Evolutionary conservation across 1,140 invertebrate genomes (phyloP).

Genomic region (Drosophila subpulchrella): DNA sequence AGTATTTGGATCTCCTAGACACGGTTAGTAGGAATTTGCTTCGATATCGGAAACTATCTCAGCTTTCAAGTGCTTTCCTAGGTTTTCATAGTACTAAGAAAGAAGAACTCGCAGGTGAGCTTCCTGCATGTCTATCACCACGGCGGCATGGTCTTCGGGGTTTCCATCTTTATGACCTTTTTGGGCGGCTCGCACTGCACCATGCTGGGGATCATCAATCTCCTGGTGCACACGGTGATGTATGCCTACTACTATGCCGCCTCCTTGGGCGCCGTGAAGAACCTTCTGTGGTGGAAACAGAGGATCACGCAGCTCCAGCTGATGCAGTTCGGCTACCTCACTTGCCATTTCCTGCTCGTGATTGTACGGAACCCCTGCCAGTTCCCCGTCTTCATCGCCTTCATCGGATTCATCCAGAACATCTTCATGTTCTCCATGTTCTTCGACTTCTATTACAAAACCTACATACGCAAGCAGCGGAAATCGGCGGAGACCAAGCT

Average conservation of each 20-base stretch:
- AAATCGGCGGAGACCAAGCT: slow-evolving; percentile 14
- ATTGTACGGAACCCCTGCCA: slow-evolving; percentile 69
- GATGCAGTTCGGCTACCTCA: slow-evolving; percentile 86
- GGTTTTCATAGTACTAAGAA: slow-evolving; percentile 92
- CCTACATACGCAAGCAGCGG: slow-evolving; percentile 55
- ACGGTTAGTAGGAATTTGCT: slow-evolving; percentile 84
- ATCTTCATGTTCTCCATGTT: slow-evolving; percentile 81
- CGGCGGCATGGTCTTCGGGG: slow-evolving; percentile 88
- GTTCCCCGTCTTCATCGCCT: slow-evolving; percentile 57
- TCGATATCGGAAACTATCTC: background rate
- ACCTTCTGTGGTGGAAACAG: slow-evolving; percentile 85
- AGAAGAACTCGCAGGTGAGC: slow-evolving; percentile 92
- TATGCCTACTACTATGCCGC: slow-evolving; percentile 74
- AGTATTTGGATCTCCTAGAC: slow-evolving; percentile 87
- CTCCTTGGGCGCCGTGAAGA: slow-evolving; percentile 49
- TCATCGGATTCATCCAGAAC: slow-evolving; percentile 72
- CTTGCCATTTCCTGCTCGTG: slow-evolving; percentile 86
- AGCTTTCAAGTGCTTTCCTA: slow-evolving; percentile 33
- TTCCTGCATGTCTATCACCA: slow-evolving; percentile 95
- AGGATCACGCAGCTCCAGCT: slow-evolving; percentile 76
- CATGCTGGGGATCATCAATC: slow-evolving; percentile 74
- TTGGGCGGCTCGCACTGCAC: slow-evolving; percentile 85
- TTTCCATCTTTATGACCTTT: slow-evolving; percentile 86
- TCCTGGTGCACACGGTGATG: slow-evolving; percentile 78
- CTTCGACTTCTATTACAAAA: slow-evolving; percentile 78